Base-by-base conservation (phyloP, 2,113 vertebrate genomes). In the Lophochroa leadbeateri region DNA sequence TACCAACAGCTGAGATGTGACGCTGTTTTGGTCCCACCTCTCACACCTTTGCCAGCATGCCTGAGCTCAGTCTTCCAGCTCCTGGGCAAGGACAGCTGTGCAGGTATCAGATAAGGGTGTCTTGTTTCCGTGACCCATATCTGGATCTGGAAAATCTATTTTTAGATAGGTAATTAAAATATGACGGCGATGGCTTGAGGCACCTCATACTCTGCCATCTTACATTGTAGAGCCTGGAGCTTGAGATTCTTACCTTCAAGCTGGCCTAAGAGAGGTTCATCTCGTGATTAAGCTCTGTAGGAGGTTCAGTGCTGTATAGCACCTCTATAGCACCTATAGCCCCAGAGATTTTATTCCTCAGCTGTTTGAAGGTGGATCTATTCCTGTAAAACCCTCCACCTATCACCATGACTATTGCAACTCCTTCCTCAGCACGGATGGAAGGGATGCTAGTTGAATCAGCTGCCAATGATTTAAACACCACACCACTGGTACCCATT, bases 401-500 rank as follows among this genome's bases (percentile, higher is more conserved):
- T 86, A 53, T 14, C 49, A 58, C 8, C 5, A 3, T 28, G 39
- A 21, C 31, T 63, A 23, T 35, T 67, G 72, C 43, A 72, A 8
- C 31, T 64, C 19, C 57, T 80, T 79, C 37, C 31, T 33, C 2
- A 1, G 21, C 11, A 60, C 0, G 1, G 19, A 31, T 57, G 12
- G 20, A 11, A 78, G 8, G 14, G 20, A 13, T 82, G 29, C 14
- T 39, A 52, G 60, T 41, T 24, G 55, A 75, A 70, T 21, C 17
- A 77, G 13, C 19, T 52, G 52, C 24, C 41, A 46, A 3, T 18
- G 63, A 53, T 53, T 68, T 80, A 44, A 76, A 53, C 10, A 47
- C 31, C n/a, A 53, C 1, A 1, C 10, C 46, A 41, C 0, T 31
- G 15, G 57, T 23, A 68, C 3, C 28, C 24, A 2, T 23, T 52